Conservation (phyloP, 2,113 vertebrate genomes). For the Neolamprologus caudopunctatus region DNA sequence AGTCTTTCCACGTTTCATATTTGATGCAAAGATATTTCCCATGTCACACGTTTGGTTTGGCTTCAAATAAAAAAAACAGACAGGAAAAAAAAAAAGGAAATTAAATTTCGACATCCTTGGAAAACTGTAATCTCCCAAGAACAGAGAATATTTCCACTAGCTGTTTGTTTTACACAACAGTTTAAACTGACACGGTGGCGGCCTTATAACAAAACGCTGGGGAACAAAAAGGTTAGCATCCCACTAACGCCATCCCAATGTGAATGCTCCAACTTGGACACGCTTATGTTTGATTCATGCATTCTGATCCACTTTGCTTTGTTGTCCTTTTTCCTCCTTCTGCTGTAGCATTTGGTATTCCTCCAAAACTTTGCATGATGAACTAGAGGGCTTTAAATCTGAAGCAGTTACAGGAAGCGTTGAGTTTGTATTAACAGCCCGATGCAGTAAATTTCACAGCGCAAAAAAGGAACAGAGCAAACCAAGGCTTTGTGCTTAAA, state of each 20-base stretch:
- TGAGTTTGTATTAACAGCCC: not conserved
- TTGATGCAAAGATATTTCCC: not conserved
- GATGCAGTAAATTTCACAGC: not conserved
- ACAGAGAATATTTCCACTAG: not conserved
- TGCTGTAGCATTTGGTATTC: not conserved
- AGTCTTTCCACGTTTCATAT: not conserved
- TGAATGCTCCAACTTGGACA: not conserved
- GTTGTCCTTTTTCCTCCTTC: not conserved
- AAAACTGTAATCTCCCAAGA: not conserved
- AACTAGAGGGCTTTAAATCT: not conserved
- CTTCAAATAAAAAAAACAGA: not conserved
- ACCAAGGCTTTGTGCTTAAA: not conserved
- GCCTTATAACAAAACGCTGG: not conserved
- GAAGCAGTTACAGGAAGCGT: not conserved
- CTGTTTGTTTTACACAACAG: not conserved
- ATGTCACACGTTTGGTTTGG: not conserved
- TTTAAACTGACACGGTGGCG: not conserved
- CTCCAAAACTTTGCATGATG: not conserved
- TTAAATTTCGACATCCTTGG: not conserved
- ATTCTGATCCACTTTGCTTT: not conserved
- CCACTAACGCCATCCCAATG: not conserved
- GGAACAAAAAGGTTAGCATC: not conserved
- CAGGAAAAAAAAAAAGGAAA: not conserved
- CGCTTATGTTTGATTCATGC: not conserved
- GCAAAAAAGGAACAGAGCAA: not conserved